phyloP scores from a whole-genome alignment of 2,888 invertebrate species.

The Scelioninae gen. 2 region DNA sequence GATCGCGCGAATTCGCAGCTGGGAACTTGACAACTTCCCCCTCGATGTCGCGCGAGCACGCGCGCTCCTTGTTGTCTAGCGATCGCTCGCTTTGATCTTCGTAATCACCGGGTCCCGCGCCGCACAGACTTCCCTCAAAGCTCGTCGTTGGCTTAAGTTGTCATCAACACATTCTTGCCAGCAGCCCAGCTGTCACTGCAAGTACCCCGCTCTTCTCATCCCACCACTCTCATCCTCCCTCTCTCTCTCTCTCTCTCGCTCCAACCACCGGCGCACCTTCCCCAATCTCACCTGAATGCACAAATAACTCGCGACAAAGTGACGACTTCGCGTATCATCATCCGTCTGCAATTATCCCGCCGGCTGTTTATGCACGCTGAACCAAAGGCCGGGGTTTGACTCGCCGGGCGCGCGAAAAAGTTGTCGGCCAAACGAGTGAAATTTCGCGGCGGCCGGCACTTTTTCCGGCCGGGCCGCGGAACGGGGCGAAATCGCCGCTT shows the following conservation, averaged over 20 bases:
- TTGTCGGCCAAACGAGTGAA: too few species aligned
- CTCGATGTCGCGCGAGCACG: conserved; percentile 48
- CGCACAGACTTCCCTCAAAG: conserved; percentile 60
- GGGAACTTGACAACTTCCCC: conserved; percentile 49
- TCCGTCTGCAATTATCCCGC: conserved; percentile 42
- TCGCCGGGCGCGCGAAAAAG: too few species aligned
- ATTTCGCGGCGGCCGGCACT: too few species aligned
- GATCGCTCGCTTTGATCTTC: conserved; percentile 73
- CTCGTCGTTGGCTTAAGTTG: conserved; percentile 56
- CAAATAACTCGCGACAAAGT: conserved; percentile 45
- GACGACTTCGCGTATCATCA: conserved; percentile 37
- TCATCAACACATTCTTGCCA: conserved; percentile 52
- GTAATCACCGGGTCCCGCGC: conserved; percentile 68
- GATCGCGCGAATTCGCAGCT: conserved; percentile 23
- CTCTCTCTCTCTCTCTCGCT: conserved; percentile 16
- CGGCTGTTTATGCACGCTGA: conserved; percentile 42
- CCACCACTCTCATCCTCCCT: neutral
- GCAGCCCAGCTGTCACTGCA: conserved; percentile 7
- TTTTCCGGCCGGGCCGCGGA: too few species aligned
- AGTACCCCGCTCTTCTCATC: conserved; percentile 1
- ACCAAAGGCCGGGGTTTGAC: too few species aligned
- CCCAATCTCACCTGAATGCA: conserved; percentile 51
- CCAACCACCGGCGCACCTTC: too few species aligned
- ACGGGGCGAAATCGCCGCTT: too few species aligned
- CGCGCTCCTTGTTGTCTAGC: conserved; percentile 65